A percentile compares a stretch with the other conserved stretches of the same genome.
Conservation (phyloP, 2,888 invertebrate genomes). For the Stenodera caucasica region DNA sequence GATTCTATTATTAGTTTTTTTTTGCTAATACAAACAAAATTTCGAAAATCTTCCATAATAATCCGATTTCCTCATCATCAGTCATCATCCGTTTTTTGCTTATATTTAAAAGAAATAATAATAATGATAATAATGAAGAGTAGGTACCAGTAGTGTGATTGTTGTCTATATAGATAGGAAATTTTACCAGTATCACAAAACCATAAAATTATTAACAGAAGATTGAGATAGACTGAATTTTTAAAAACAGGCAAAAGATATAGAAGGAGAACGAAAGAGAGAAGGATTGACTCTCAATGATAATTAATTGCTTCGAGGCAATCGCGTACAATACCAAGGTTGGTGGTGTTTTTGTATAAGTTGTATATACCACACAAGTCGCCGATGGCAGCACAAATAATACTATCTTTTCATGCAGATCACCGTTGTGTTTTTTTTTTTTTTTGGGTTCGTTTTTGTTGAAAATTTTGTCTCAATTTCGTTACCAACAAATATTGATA, state of each 20-base stretch:
- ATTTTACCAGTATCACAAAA: background rate
- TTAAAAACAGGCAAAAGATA: background rate
- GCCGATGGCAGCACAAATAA: conserved; percentile 22
- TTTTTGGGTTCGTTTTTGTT: background rate
- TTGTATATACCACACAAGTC: conserved; percentile 27
- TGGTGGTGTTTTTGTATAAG: conserved; percentile 19
- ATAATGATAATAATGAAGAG: background rate
- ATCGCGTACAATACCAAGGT: conserved; percentile 15
- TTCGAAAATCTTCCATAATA: no score
- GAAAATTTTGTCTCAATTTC: background rate
- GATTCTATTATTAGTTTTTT: no score
- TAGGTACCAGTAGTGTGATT: conserved; percentile 4
- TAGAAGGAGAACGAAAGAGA: background rate
- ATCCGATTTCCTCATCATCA: no score
- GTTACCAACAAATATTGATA: background rate
- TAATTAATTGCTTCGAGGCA: conserved; percentile 5
- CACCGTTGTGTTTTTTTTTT: conserved; percentile 19
- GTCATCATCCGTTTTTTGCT: no score
- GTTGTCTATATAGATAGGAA: background rate
- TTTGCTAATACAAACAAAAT: no score
- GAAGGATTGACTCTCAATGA: background rate
- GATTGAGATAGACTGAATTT: background rate
- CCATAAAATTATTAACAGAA: background rate
- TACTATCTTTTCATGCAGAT: conserved; percentile 23
- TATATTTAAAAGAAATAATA: no score